These are phyloP conservation scores for Lampropteryx suffumata DNA, from an alignment of 2,888 invertebrate species.

Conservation along the genomic window DNA sequence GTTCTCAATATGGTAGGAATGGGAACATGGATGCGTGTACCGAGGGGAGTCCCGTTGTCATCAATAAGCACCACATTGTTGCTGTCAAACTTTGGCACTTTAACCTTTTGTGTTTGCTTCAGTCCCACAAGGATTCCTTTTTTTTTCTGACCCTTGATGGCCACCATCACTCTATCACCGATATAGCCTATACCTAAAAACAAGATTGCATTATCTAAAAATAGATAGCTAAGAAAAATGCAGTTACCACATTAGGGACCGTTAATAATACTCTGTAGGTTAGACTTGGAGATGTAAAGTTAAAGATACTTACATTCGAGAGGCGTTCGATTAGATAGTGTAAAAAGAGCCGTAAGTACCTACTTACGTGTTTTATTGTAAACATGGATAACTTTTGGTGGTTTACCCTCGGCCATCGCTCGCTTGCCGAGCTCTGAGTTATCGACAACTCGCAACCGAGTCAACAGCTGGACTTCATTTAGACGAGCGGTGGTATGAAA, in stretches of 20 bases:
- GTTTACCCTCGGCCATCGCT: slow-evolving; percentile 97
- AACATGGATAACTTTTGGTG: slow-evolving; percentile 96
- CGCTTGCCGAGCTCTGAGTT: slow-evolving; percentile 97
- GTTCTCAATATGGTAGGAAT: slow-evolving; percentile 95
- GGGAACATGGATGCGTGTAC: slow-evolving; percentile 97
- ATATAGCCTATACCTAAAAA: slow-evolving; percentile 76
- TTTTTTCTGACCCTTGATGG: slow-evolving; percentile 97
- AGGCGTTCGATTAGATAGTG: too few relatives aligned
- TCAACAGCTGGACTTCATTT: slow-evolving; percentile 87
- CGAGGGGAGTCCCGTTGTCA: slow-evolving; percentile 96
- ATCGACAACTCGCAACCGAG: slow-evolving; percentile 95
- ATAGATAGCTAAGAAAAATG: too few relatives aligned
- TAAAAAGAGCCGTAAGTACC: neutral
- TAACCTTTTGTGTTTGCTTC: slow-evolving; percentile 90
- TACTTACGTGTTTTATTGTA: slow-evolving; percentile 89
- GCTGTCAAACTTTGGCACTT: slow-evolving; percentile 95
- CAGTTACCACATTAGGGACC: too few relatives aligned
- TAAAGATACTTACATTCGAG: too few relatives aligned
- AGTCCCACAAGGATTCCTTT: slow-evolving; percentile 92
- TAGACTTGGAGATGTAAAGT: too few relatives aligned
- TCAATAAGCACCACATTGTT: slow-evolving; percentile 98
- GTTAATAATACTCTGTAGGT: too few relatives aligned
- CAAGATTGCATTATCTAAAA: too few relatives aligned
- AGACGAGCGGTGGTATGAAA: slow-evolving; percentile 84
- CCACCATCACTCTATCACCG: slow-evolving; percentile 95